Evolutionary conservation across 2,888 invertebrate genomes (phyloP).

Genomic region (Griposia aprilina): DNA sequence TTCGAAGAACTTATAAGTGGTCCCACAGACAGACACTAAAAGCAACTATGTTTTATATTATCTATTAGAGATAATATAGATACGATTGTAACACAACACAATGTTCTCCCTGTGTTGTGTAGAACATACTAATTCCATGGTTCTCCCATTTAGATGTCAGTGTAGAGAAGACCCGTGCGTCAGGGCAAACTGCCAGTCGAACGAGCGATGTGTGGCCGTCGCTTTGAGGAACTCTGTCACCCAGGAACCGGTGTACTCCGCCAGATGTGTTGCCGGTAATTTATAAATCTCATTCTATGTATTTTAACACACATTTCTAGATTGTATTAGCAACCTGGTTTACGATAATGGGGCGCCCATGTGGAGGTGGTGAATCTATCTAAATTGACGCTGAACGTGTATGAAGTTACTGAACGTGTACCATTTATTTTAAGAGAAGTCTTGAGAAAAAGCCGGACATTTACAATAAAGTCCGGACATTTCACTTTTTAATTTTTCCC

Average conservation of each 20-base stretch:
- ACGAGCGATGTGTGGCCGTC: conserved; percentile 93
- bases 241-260: conserved; percentile 83
- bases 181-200: conserved; percentile 90
- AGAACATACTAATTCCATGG: background rate
- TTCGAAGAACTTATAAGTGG: background rate
- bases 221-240: conserved; percentile 82
- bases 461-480: background rate
- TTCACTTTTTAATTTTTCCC: background rate
- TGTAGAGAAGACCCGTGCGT: conserved; percentile 93
- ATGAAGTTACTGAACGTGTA: no score
- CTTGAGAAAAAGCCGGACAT: background rate
- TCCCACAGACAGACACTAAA: background rate
- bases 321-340: background rate
- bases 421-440: background rate
- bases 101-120: background rate
- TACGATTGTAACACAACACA: background rate
- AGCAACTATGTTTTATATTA: background rate
- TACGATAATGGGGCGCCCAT: background rate
- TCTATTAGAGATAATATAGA: background rate
- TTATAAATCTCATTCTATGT: background rate
- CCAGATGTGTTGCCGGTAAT: conserved; percentile 65
- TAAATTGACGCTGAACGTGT: background rate
- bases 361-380: background rate
- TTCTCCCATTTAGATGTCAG: conserved; percentile 74
- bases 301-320: background rate